Base-by-base conservation (phyloP, 1,140 invertebrate species). In the Coptotermes formosanus region DNA sequence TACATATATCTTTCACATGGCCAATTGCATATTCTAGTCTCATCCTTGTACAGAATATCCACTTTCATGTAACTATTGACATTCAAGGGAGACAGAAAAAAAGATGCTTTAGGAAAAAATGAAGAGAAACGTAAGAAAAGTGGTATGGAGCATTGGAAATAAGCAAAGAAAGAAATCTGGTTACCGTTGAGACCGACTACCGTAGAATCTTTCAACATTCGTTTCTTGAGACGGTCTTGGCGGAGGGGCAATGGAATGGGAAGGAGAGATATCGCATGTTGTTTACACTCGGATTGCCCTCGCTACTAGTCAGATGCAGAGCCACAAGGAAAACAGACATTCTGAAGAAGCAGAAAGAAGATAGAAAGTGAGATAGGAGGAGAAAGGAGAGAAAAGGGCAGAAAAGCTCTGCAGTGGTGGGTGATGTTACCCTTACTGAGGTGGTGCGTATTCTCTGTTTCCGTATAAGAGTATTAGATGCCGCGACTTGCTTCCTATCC, bases 131-230 rank as follows among this genome's bases (percentile, higher is more conserved):
- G 64, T 30, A 75, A 30, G 25, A 30, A 75, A 75, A 75, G 9
- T 75, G n/a, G 64, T n/a, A 75, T 8, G 64, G n/a, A n/a, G n/a
- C 64, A 75, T 30, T 75, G 64, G 64, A 75, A 75, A 75, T 75
- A 75, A 75, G 64, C n/a, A 75, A 75, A 75, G 64, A 75, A 75
- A 75, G 64, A 75, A 75, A 75, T 75, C 64, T 75, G 64, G 64
- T 75, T 75, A 75, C 64, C 64, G 64, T 16, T 30, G n/a, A 25
- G n/a, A 75, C 9, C 25, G 64, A n/a, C 64, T 75, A 75, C n/a
- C n/a, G 64, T 30, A 75, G 64, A 25, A 75, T 75, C 64, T 75
- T 30, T 75, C 64, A 75, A 75, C 64, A 75, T 75, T 75, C n/a
- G 64, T 75, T 75, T 75, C 64, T 75, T 30, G 25, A 9, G 64